Base-by-base conservation (phyloP, 2,888 invertebrate genomes). In the Dynastes grantii region DNA sequence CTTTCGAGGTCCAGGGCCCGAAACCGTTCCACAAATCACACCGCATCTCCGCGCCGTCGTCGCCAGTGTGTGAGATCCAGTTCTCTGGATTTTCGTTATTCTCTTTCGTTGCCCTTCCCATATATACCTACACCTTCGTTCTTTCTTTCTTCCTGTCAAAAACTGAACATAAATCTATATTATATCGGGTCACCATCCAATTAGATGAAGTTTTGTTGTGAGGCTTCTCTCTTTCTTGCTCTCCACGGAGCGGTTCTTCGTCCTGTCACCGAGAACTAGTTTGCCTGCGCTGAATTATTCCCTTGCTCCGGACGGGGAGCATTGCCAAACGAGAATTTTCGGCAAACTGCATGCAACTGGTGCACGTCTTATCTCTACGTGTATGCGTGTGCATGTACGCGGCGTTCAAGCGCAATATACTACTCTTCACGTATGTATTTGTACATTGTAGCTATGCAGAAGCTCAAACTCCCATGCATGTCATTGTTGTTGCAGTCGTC, bases 161-260 rank as follows among this genome's bases (percentile, higher is more conserved):
- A 87, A 87, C 86, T 86, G 84, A 84, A 86, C 87, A 88, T 88
- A 88, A 88, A 88, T 88, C 87, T 87, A 87, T 88, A 88, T 88
- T 87, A 88, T 87, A 88, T 88, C 87, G 86, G 85, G 85, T 83
- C 84, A 84, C 85, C 85, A 84, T 85, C 86, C 88, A 87, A 88
- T 88, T 88, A 88, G 88, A 88, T 86, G 84, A 85, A 85, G 86
- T 85, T 85, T 86, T 85, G 86, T 87, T 85, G 53, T 16, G 83
- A 83, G 51, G 11, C 70, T 53, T 29, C n/a, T 85, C 82, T 84
- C 83, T 83, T 85, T 82, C 83, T 83, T 83, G 83, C 22, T 27
- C 22, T 16, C 22, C 22, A 81, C 76, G 78, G 76, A 78, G 78
- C 82, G 77, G 80, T 79, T 76, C 79, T 79, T 76, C 79, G 79